Evolutionary conservation across 1,140 invertebrate genomes (phyloP).

Genomic region (Vanessa atalanta): DNA sequence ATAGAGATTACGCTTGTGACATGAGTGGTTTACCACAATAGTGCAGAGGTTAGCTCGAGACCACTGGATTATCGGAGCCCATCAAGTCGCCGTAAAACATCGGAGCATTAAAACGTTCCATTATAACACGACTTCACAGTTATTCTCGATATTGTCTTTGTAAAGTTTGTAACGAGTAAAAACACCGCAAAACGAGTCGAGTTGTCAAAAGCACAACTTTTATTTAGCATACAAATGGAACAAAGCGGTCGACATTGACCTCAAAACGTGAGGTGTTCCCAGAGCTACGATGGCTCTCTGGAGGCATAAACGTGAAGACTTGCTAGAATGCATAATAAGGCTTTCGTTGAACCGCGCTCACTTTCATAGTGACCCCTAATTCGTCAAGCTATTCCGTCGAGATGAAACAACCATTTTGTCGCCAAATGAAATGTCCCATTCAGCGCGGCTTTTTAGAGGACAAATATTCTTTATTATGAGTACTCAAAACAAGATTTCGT

Average conservation of each 20-base stretch:
- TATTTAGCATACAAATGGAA: conserved; percentile 41
- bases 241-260: conserved; percentile 51
- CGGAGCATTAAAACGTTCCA: conserved; percentile 1
- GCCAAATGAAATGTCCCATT: conserved; percentile 26
- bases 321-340: conserved; percentile 52
- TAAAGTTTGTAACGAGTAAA: not conserved
- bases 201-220: conserved; percentile 38
- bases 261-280: conserved; percentile 46
- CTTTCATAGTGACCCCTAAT: conserved; percentile 46
- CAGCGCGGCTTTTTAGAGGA: conserved; percentile 13
- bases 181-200: conserved; percentile 18
- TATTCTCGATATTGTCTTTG: conserved; percentile 19
- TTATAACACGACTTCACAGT: conserved; percentile 1
- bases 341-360: conserved; percentile 43
- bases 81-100: conserved; percentile 30
- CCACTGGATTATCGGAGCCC: conserved; percentile 34
- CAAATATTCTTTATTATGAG: conserved; percentile 8
- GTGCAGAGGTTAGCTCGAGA: conserved; percentile 34
- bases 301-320: conserved; percentile 42
- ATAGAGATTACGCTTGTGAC: conserved; percentile 39
- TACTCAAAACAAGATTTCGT: conserved; percentile 12
- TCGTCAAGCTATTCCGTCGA: conserved; percentile 39
- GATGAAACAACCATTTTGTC: conserved; percentile 35
- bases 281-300: conserved; percentile 40
- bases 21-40: conserved; percentile 42